These are phyloP conservation scores for Phymanthus crucifer DNA, from an alignment of 92 coral and sea anemone species.

Conservation along the genomic window DNA sequence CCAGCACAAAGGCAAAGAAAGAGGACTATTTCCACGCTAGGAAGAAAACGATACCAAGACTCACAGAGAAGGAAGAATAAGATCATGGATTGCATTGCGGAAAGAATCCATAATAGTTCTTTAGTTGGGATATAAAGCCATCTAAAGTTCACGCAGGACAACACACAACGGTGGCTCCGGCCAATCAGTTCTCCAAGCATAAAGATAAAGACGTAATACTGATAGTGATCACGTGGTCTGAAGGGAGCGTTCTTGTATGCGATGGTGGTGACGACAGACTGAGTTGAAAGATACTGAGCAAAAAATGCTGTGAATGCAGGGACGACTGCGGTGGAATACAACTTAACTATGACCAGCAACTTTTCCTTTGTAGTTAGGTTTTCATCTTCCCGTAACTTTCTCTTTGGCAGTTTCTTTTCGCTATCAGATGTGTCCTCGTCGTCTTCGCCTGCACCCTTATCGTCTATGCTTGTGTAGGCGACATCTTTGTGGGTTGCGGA, in stretches of 20 bases:
- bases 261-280: slow-evolving; percentile 68
- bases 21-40: slow-evolving; percentile 48
- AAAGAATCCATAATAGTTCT: too few relatives aligned
- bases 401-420: not conserved
- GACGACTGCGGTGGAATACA: slow-evolving; percentile 48
- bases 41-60: slow-evolving; percentile 80
- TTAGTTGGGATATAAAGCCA: slow-evolving; percentile 66
- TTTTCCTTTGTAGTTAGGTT: slow-evolving; percentile 63
- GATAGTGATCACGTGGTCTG: slow-evolving; percentile 81
- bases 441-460: not conserved
- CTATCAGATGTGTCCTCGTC: not conserved
- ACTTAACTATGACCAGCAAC: slow-evolving; percentile 41
- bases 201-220: slow-evolving; percentile 61
- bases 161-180: slow-evolving; percentile 56
- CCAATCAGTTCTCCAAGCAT: slow-evolving; percentile 73
- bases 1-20: not conserved
- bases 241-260: slow-evolving; percentile 76
- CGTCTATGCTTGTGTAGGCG: not conserved
- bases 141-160: slow-evolving; percentile 49
- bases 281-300: slow-evolving; percentile 64
- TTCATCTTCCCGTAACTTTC: not conserved
- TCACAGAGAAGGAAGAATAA: slow-evolving; percentile 63
- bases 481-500: not conserved
- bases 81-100: too few relatives aligned
- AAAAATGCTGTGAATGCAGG: slow-evolving; percentile 69